Evolutionary conservation across 23 tunicate species (phyloP), one percentile per base, ranked within the genome.

Genomic region (Botrylloides violaceus): DNA sequence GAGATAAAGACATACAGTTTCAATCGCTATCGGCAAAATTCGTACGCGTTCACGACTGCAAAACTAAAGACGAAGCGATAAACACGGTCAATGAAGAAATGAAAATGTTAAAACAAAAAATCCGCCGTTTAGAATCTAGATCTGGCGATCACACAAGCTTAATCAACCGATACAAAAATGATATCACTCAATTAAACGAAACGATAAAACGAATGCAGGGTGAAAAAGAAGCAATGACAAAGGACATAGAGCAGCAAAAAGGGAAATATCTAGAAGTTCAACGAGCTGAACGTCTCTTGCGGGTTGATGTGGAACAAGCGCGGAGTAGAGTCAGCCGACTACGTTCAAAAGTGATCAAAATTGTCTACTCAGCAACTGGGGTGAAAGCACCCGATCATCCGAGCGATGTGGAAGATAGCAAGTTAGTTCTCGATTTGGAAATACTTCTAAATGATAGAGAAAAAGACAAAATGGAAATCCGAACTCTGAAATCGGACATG

Each of bases 1-100:
- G 73, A 32, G 75, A 80, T 26, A 87, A 87, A 76, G 95, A 87
- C 28, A 57, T 87, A 25, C 95, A 80, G 34, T 56, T 87, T 3
- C 78, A 84, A 47, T 76, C 95, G 19, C 72, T 87, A 4, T 76
- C 95, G 22, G 68, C 95, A 18, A 87, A 87, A 84, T 87, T 81
- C 61, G 71, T 75, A 47, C 66, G 76, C 48, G 31, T 80, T 48
- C 49, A 60, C 34, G 81, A 87, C 32, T 80, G 84, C 55, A 76
- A 55, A 64, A 70, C 60, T 3, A 87, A 87, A 80, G 86, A 80
- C 53, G 95, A 87, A 19, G 25, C 49, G 30, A 87, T 79, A 65
- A 78, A 64, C 4, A 24, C 82, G 0, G 49, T 87, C 19, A 80
- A 68, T 25, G 84, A 61, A 64, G 95, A 87, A 36, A 21, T 76